These are phyloP conservation scores for Metaphire vulgaris DNA, from an alignment of 1,140 invertebrate genomes.

Conservation along the genomic window DNA sequence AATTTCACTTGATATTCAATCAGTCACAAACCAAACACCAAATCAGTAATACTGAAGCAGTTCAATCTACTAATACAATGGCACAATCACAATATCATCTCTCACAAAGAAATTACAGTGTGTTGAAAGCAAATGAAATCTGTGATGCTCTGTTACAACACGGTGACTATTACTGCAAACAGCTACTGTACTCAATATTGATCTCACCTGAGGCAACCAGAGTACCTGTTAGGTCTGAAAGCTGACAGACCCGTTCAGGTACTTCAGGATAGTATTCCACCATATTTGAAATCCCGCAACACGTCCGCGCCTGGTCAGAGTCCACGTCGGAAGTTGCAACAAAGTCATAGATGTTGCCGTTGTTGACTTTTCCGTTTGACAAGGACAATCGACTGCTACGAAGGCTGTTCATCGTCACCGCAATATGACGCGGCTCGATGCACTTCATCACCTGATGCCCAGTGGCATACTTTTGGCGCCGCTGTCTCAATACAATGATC, in stretches of 20 bases:
- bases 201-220: neutral
- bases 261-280: neutral
- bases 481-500: constrained; percentile 56
- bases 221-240: neutral
- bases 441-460: neutral
- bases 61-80: too few relatives aligned
- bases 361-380: neutral
- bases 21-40: too few relatives aligned
- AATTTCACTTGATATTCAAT: too few relatives aligned
- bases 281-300: neutral
- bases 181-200: too few relatives aligned
- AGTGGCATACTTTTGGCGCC: neutral
- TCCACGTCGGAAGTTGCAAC: neutral
- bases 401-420: neutral
- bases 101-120: too few relatives aligned
- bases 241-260: neutral
- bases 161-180: too few relatives aligned
- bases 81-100: too few relatives aligned
- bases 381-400: neutral
- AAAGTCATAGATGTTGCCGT: neutral
- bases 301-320: neutral
- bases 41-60: too few relatives aligned
- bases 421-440: neutral
- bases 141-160: too few relatives aligned
- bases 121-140: too few relatives aligned